Evolutionary conservation across 2,113 vertebrate species (phyloP).

Genomic region (Sinosuthora webbiana): DNA sequence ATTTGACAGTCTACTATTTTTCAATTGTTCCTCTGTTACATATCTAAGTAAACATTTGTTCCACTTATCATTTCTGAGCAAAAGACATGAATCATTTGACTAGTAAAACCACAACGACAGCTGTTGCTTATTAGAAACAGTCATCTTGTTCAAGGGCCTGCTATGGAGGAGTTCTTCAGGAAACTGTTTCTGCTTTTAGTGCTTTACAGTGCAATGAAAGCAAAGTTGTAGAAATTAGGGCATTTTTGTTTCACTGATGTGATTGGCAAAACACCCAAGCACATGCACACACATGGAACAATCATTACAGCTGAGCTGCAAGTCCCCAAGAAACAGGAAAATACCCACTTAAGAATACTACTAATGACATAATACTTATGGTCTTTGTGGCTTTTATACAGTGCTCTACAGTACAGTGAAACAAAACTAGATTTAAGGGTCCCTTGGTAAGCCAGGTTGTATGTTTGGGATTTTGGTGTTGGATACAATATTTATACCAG

Average conservation of each 20-base stretch:
- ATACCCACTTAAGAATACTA: neutral
- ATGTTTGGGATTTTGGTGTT: neutral
- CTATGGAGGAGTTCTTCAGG: conserved; percentile 68
- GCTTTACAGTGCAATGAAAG: conserved; percentile 40
- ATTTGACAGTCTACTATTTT: conserved; percentile 72
- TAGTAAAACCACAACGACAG: conserved; percentile 80
- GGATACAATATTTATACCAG: neutral
- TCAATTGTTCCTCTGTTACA: conserved; percentile 79
- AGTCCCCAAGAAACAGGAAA: conserved; percentile 24
- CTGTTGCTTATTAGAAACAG: conserved; percentile 82
- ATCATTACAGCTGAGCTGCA: neutral
- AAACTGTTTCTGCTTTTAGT: conserved; percentile 67
- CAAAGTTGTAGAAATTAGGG: conserved; percentile 46
- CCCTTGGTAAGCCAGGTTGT: neutral
- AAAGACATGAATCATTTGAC: conserved; percentile 84
- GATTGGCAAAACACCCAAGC: conserved; percentile 12
- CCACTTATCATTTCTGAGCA: conserved; percentile 85
- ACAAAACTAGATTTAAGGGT: neutral
- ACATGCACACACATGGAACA: neutral
- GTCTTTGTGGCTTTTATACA: neutral
- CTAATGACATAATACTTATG: neutral
- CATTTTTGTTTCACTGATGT: conserved; percentile 25
- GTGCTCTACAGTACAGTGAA: neutral
- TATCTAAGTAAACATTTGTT: conserved; percentile 86
- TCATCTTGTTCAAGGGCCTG: conserved; percentile 75